Conservation (phyloP, 2,797 vertebrate species). For the Rhinichthys osculus region DNA sequence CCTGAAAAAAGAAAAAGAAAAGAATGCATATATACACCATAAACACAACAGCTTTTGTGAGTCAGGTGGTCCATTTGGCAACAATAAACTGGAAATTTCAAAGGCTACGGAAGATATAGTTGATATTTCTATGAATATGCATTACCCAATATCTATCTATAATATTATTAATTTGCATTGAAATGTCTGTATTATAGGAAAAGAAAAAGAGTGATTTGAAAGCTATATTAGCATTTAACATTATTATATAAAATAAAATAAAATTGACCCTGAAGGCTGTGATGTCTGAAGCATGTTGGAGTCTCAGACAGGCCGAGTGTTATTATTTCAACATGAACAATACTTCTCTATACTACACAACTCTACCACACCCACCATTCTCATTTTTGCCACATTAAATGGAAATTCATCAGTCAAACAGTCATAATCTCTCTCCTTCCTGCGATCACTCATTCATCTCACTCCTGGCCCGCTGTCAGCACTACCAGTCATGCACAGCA, state of each 20-base stretch:
- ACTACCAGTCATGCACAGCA: conserved; percentile 53
- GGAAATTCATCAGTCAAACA: conserved; percentile 37
- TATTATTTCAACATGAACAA: not conserved
- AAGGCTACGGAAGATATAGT: not conserved
- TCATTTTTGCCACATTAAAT: conserved; percentile 46
- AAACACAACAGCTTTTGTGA: not conserved
- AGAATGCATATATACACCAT: not conserved
- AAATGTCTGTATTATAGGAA: not conserved
- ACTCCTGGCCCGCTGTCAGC: conserved; percentile 36
- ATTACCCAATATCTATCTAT: not conserved
- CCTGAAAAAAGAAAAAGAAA: not conserved
- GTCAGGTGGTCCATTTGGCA: not conserved
- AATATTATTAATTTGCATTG: not conserved
- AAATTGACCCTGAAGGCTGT: not conserved
- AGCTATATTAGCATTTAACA: not conserved
- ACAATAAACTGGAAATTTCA: not conserved
- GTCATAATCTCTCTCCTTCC: conserved; percentile 40
- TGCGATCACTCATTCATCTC: conserved; percentile 41
- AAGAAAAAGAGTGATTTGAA: not conserved
- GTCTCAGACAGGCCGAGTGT: not conserved
- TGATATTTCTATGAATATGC: not conserved
- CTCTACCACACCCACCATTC: not conserved
- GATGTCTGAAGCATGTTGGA: not conserved
- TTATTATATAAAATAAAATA: not conserved
- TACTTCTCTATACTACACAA: not conserved